Evolutionary conservation across 2,888 invertebrate species (phyloP), one percentile per base, ranked within the genome.

Genomic region (Alloscopus bannaensis): DNA sequence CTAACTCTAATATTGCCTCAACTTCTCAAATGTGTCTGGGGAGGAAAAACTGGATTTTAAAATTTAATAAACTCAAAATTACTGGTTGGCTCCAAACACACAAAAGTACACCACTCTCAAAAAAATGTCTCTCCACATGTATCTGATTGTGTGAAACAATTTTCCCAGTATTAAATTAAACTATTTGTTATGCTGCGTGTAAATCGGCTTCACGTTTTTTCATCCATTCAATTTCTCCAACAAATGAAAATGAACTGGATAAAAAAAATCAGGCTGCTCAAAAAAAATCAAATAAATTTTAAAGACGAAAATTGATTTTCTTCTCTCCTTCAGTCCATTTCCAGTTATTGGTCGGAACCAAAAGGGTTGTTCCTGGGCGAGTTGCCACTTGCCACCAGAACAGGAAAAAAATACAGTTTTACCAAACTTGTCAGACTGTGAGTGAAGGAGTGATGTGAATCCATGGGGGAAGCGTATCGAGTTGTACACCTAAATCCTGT

Each of bases 271-370:
- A 50, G 50, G 16, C 8, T 69, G 16, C 24, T 22, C 42, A n/a
- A 28, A 20, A 42, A 18, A 55, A 55, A 55, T 26, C 3, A 13
- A 11, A 55, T 55, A 24, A 55, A 55, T 13, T 2, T 22, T 55
- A 6, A 55, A n/a, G 57, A 36, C 36, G 42, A n/a, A 62, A 71
- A 71, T 71, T 71, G 71, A 71, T 62, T 71, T 71, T 71, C 36
- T 8, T 24, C 16, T 20, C 42, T 31, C 13, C 16, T 40, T 26
- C 22, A 20, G 18, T 71, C 36, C 29, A 60, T 18, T 13, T 20
- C 18, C 18, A 42, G 2, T 6, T 42, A 20, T 18, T 42, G 42
- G 22, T 42, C 4, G 18, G 28, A 45, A 31, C 50, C 11, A 28
- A 20, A n/a, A 22, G 66, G 64, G 64, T 36, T 64, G 64, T 64